Conservation (phyloP, 2,113 vertebrate species). For the Diglossa brunneiventris region DNA sequence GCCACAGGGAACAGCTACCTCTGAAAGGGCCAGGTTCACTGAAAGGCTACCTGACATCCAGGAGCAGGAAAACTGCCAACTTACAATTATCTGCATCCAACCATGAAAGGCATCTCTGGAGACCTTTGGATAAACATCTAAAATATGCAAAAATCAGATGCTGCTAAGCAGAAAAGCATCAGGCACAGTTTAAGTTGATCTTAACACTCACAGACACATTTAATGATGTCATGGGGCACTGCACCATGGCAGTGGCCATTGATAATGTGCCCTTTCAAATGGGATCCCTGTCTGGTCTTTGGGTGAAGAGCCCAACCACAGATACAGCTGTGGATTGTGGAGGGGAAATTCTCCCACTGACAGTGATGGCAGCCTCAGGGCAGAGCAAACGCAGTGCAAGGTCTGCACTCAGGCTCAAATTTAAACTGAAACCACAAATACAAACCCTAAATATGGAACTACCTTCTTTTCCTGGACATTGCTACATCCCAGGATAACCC, state of each 20-base stretch:
- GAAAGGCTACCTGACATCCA: background rate
- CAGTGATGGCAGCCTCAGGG: background rate
- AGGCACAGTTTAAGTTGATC: background rate
- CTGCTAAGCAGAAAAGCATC: background rate
- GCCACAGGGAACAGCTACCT: background rate
- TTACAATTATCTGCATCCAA: background rate
- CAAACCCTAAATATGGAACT: background rate
- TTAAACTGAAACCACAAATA: background rate
- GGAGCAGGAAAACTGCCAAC: background rate
- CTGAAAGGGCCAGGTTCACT: background rate
- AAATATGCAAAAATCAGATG: background rate
- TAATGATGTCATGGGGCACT: background rate
- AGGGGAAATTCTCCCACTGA: background rate
- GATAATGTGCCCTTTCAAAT: background rate
- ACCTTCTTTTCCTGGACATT: background rate
- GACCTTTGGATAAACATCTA: background rate
- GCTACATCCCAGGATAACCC: background rate
- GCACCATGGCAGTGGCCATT: background rate
- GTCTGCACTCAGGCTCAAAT: background rate
- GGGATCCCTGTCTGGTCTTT: background rate
- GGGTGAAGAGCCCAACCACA: background rate
- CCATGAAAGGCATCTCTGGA: background rate
- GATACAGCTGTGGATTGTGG: accelerated
- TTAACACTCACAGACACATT: background rate
- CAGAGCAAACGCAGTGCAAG: background rate